phyloP scores from a whole-genome alignment of 2,113 vertebrate species.

The Cyprinodon brontotheroides region DNA sequence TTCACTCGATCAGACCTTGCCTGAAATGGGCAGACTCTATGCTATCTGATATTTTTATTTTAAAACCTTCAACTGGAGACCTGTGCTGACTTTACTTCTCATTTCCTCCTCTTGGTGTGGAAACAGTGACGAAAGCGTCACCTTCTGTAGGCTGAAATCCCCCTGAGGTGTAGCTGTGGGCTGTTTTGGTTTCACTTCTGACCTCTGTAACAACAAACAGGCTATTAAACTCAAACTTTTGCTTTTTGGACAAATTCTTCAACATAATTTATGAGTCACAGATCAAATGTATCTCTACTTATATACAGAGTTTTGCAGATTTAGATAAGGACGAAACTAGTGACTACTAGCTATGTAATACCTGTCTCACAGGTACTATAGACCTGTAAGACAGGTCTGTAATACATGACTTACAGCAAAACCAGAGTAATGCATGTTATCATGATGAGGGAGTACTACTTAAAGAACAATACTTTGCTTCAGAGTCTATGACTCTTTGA shows the following conservation, averaged over 20 bases:
- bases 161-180: slow-evolving; percentile 6
- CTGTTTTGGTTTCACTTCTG: slow-evolving; percentile 44
- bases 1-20: background rate
- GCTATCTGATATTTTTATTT: background rate
- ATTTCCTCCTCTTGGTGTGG: slow-evolving; percentile 33
- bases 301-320: background rate
- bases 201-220: background rate
- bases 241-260: background rate
- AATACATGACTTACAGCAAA: background rate
- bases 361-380: background rate
- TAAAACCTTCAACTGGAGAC: background rate
- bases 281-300: background rate
- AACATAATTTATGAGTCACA: background rate
- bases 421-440: background rate
- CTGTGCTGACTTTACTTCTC: background rate
- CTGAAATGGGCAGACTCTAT: background rate
- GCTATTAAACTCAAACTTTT: background rate
- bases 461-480: background rate
- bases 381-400: too few species aligned
- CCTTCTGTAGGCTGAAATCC: slow-evolving; percentile 19
- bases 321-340: background rate
- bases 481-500: background rate
- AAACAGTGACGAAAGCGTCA: slow-evolving; percentile 36
- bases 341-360: background rate
- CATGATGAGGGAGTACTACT: background rate